Evolutionary conservation across 2,888 invertebrate genomes (phyloP).

Genomic region (Synergus itoensis): DNA sequence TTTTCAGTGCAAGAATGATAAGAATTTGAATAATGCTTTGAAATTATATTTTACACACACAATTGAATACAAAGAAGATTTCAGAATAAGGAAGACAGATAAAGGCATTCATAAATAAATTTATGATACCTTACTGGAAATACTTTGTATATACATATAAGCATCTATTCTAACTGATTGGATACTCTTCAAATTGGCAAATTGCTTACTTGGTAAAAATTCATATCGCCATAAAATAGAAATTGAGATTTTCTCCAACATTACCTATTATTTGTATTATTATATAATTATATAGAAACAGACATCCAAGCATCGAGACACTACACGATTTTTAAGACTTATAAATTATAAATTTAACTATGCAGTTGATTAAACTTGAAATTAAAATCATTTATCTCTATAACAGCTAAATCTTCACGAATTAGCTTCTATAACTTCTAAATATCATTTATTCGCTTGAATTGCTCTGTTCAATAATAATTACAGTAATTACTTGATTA

Average conservation of each 20-base stretch:
- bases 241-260: slow-evolving; percentile 6
- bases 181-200: background rate
- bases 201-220: background rate
- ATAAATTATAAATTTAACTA: background rate
- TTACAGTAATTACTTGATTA: slow-evolving; percentile 1
- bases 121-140: background rate
- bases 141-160: background rate
- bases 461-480: slow-evolving; percentile 19
- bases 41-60: too few relatives aligned
- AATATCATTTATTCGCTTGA: slow-evolving; percentile 14
- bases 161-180: background rate
- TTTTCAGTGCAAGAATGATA: too few relatives aligned
- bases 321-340: background rate
- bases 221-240: background rate
- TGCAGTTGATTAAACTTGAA: background rate
- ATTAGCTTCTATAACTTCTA: background rate
- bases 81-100: background rate
- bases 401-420: slow-evolving; percentile 8
- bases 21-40: too few relatives aligned
- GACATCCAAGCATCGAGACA: background rate
- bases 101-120: background rate
- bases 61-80: too few relatives aligned
- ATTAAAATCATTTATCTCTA: background rate
- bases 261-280: background rate
- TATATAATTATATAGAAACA: background rate